phyloP scores from a whole-genome alignment of 2,797 vertebrate genomes.

The Ispidina lecontei region DNA sequence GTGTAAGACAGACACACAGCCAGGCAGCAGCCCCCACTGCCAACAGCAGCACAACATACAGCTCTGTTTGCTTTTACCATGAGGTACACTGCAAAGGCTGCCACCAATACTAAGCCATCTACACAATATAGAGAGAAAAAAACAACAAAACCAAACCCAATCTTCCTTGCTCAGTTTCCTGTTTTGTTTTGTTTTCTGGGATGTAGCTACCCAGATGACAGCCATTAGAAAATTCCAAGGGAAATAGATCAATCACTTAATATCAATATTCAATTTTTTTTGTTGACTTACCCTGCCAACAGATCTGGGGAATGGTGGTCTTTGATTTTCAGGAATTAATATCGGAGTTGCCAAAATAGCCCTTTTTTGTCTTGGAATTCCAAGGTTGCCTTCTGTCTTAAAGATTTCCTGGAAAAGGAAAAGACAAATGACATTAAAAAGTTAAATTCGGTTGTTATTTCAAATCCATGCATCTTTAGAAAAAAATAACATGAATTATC shows the following conservation, averaged over 20 bases:
- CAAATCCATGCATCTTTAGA: not conserved
- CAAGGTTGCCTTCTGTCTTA: constrained; percentile 79
- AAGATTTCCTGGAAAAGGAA: constrained; percentile 83
- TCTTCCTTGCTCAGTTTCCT: not conserved
- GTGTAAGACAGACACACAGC: not conserved
- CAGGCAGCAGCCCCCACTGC: not conserved
- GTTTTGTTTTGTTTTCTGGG: not conserved
- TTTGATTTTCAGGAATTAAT: constrained; percentile 92
- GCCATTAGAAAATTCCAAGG: not conserved
- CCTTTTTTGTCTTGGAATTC: constrained; percentile 86
- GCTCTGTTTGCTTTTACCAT: not conserved
- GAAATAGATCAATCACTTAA: not conserved
- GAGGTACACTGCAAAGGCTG: not conserved
- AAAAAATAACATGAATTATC: not conserved
- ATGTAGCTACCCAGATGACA: not conserved
- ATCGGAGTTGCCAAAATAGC: constrained; percentile 90
- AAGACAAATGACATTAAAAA: not conserved
- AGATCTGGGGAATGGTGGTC: constrained; percentile 88
- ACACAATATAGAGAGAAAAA: not conserved
- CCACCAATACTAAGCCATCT: not conserved
- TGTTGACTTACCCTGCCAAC: constrained; percentile 89
- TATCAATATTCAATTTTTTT: not conserved
- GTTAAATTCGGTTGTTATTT: not conserved
- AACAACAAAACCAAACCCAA: not conserved
- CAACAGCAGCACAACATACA: rapidly evolving